A percentile compares a stretch with the other conserved stretches of the same genome.
These are phyloP conservation scores for Solea senegalensis DNA, from an alignment of 2,113 vertebrate genomes.

Conservation along the genomic window DNA sequence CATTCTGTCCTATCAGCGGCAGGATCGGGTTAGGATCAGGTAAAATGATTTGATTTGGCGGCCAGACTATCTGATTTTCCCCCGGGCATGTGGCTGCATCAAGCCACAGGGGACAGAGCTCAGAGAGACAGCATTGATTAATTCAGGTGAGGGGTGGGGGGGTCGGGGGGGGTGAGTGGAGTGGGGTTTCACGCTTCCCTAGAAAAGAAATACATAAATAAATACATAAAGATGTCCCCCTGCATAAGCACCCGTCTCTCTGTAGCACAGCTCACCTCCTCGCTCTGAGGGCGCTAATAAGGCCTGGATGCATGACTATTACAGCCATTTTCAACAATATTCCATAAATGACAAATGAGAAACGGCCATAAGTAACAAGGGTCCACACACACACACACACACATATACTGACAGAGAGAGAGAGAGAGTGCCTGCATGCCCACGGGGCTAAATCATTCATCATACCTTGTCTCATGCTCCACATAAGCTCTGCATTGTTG, in stretches of 20 bases:
- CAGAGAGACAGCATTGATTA: slow-evolving; percentile 58
- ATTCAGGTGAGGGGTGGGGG: slow-evolving; percentile 47
- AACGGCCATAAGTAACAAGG: slow-evolving; percentile 23
- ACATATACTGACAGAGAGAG: neutral
- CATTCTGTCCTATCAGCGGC: slow-evolving; percentile 28
- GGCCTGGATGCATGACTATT: neutral
- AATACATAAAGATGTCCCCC: slow-evolving; percentile 34
- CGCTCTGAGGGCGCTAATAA: neutral
- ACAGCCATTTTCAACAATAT: slow-evolving; percentile 20
- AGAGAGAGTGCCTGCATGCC: slow-evolving; percentile 15
- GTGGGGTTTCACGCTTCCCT: slow-evolving; percentile 33
- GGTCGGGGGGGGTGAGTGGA: slow-evolving; percentile 7
- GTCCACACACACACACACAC: neutral
- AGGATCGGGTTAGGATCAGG: slow-evolving; percentile 52
- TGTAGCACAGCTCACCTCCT: neutral
- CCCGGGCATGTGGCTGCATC: slow-evolving; percentile 42
- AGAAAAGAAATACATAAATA: slow-evolving; percentile 50
- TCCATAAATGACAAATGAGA: slow-evolving; percentile 17
- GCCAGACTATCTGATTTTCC: slow-evolving; percentile 53
- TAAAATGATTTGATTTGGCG: slow-evolving; percentile 59
- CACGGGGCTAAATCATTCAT: slow-evolving; percentile 58
- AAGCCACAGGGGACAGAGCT: slow-evolving; percentile 56
- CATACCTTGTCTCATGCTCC: slow-evolving; percentile 49
- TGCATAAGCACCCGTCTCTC: slow-evolving; percentile 31
- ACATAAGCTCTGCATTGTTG: slow-evolving; percentile 44